phyloP scores from a whole-genome alignment of 2,797 vertebrate genomes.

The Gouania willdenowi region DNA sequence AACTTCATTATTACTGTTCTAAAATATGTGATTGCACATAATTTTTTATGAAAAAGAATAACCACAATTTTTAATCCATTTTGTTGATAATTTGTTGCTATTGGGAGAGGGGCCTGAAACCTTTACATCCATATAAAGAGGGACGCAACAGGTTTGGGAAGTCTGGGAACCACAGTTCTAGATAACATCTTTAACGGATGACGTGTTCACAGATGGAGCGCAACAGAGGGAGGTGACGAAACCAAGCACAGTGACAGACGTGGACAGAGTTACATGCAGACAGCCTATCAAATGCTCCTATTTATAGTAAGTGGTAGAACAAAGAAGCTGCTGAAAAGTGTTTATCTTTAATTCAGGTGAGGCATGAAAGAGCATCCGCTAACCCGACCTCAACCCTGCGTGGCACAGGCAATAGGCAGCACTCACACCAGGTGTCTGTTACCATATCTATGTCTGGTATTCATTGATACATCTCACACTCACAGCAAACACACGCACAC shows the following conservation, averaged over 20 bases:
- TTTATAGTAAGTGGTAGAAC: constrained; percentile 53
- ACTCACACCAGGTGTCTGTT: constrained; percentile 51
- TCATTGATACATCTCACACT: constrained; percentile 29
- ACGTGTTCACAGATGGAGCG: constrained; percentile 19
- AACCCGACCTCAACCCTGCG: constrained; percentile 32
- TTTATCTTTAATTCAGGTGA: constrained; percentile 71
- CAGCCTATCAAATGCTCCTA: constrained; percentile 39
- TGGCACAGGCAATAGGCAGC: constrained; percentile 12
- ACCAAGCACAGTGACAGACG: constrained; percentile 11
- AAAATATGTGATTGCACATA: too few species aligned
- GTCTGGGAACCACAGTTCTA: constrained; percentile 4
- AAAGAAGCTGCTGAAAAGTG: constrained; percentile 37
- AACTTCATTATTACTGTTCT: too few species aligned
- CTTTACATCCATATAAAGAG: too few species aligned
- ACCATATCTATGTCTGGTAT: constrained; percentile 59
- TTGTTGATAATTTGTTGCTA: too few species aligned
- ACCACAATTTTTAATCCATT: too few species aligned
- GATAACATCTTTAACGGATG: constrained; percentile 15
- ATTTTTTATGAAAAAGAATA: too few species aligned
- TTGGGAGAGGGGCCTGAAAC: too few species aligned
- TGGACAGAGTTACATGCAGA: constrained; percentile 30
- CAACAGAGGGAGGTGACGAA: constrained; percentile 20
- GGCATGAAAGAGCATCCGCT: constrained; percentile 58
- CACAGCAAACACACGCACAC: constrained; percentile 7
- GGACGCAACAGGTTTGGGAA: too few species aligned